Base-by-base conservation (phyloP, 2,113 vertebrate genomes). In the Egretta garzetta region DNA sequence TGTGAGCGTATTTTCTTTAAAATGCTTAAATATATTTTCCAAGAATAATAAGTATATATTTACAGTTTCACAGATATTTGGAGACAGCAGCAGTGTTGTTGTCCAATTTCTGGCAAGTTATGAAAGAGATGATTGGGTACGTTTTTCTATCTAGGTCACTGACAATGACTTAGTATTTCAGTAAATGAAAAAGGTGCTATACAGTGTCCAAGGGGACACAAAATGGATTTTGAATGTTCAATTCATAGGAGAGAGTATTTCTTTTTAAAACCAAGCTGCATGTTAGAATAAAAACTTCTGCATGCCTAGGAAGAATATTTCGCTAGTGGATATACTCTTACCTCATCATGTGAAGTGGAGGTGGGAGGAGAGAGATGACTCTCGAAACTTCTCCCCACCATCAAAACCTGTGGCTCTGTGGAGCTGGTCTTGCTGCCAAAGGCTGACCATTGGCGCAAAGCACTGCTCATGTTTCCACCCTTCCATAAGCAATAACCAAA, bases 81-180 rank as follows among this genome's bases (percentile, higher is more conserved):
- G 49, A 95, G 55, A 71, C 15, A 90, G 4, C 28, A 84, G 47
- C 19, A 74, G 32, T 67, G 7, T 21, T 71, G 4, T 58, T 86
- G 22, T 73, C 22, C 87, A 37, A n/a, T 81, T 87, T 90, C 72
- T 71, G 45, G 73, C 39, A 81, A 62, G 56, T 49, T 72, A 32
- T 11, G 71, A 64, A 72, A 81, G 64, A 71, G 18, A 74, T 14
- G 22, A n/a, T 49, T 1, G 1, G 8, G 8, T 37, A 11, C 13
- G 22, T 87, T 95, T 95, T 89, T 84, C 59, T 80, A 3, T 74
- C 30, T 67, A 88, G 73, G 64, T 90, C 73, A 59, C 26, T 67
- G n/a, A 37, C 26, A 95, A 77, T 59, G 28, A 71, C 50, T 83
- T 32, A 3, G 9, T 91, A 30, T 81, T 86, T 81, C 55, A 71